Base-by-base conservation (phyloP, 2,113 vertebrate genomes). In the Formicarius rufipectus region DNA sequence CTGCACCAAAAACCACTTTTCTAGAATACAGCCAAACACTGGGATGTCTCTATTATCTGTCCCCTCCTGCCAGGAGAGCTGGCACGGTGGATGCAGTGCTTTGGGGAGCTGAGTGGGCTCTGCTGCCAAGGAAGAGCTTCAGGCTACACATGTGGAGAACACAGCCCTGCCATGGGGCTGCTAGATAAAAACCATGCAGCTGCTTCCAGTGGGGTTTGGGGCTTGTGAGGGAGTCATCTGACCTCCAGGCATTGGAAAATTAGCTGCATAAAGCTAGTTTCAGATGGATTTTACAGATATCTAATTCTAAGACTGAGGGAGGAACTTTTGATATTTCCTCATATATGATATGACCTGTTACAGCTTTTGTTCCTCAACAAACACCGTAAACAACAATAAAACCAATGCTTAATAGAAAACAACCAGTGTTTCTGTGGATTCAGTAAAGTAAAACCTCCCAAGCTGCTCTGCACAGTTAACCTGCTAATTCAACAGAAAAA, bases 31-130 rank as follows among this genome's bases (percentile, higher is more conserved):
- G 20, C 28, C 40, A 56, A 9, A 19, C 1, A 0, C 6, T 3
- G n/a, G 1, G 3, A 27, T 23, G 10, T n/a, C 42, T n/a, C 40
- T 0, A 1, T 28, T 7, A 24, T 1, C 14, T 11, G 49, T 17
- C 4, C 24, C 10, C 0, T 11, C 3, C 2, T 16, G 49, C 47
- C n/a, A 5, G 47, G 40, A 1, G 0, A 37, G 37, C 45, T 22
- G 23, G 44, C 42, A 11, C 2, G 15, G 3, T 0, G 1, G 49
- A 20, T 23, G 44, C 77, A 52, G 64, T 3, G 4, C 44, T 27
- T 1, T 1, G 42, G 64, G 37, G 55, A 50, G 8, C 24, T 0
- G 1, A 3, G 8, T 0, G 2, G 69, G 53, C 22, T 37, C 59
- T 14, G 52, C 71, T 24, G 71, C 0, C 6, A 19, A 15, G 37